Base-by-base conservation (phyloP, 2,113 vertebrate species). In the Siphamia tubifer region DNA sequence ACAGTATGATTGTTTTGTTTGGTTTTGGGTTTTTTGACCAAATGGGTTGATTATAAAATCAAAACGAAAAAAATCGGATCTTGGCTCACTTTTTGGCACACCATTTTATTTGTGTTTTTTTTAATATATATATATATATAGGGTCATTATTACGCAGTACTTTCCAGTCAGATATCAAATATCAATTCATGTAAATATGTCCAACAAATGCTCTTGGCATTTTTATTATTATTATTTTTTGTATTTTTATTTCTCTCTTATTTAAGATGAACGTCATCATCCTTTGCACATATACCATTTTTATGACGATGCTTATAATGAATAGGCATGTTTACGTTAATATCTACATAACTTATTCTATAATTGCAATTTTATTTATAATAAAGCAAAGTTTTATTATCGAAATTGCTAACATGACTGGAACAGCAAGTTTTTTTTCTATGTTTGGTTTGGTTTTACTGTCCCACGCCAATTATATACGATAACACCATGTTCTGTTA, bases 401-500 rank as follows among this genome's bases (percentile, higher is more conserved):
- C 81, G 79, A 48, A 67, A 74, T 70, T 40, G 57, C 25, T 68
- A 12, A 47, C 66, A 47, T 38, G 17, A 71, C 44, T 51, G 52
- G 32, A 77, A 70, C 43, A 54, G 56, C 75, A 36, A 40, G 36
- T 15, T 65, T 81, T 56, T 64, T 70, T 72, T 67, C 56, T 75
- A 32, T 60, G 67, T 87, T 61, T 25, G 43, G 44, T 82, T 89
- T 78, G 67, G 51, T 90, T 90, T 74, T 51, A 72, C 54, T 85
- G 87, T 89, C 81, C 42, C 74, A 87, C 87, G 56, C 65, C 71
- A 55, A 73, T 82, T 89, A 84, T 81, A 69, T 85, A 78, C 74
- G 78, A 86, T 77, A 70, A 82, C 86, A 88, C 85, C 70, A 87
- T 62, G 80, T 89, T 87, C 82, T 90, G 87, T 91, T 91, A 74